Percentiles rank a stretch among this genome's conserved stretches.
These are phyloP conservation scores for Alca torda DNA, from an alignment of 2,797 vertebrate species.

Conservation along the genomic window DNA sequence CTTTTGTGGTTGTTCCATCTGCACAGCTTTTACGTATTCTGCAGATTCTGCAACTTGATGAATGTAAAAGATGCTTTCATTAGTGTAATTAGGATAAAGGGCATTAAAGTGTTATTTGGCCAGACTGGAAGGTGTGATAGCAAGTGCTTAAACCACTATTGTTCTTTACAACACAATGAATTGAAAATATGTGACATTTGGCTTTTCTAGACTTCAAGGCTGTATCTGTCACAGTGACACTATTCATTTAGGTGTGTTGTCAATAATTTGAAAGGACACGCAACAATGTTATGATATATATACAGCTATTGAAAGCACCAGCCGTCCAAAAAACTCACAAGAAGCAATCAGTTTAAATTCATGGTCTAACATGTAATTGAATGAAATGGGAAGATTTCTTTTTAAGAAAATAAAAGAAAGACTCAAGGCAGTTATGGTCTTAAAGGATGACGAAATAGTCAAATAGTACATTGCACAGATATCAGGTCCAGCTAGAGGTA, in stretches of 20 bases:
- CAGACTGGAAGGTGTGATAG: not conserved
- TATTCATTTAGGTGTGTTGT: not conserved
- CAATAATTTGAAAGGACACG: not conserved
- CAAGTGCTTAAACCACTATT: not conserved
- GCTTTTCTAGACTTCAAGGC: not conserved
- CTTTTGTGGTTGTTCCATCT: not conserved
- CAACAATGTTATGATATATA: not conserved
- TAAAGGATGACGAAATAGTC: not conserved
- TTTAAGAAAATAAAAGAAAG: not conserved
- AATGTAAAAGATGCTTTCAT: not conserved
- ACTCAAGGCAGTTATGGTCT: not conserved
- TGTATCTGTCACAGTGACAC: not conserved
- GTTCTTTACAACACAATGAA: not conserved
- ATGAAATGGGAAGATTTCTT: not conserved
- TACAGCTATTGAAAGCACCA: not conserved
- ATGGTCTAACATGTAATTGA: not conserved
- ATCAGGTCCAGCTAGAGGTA: not conserved
- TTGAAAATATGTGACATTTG: not conserved
- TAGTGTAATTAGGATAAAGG: not conserved
- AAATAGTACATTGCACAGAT: not conserved
- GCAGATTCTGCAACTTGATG: not conserved
- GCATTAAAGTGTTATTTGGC: not conserved
- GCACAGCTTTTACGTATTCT: not conserved
- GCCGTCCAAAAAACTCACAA: not conserved
- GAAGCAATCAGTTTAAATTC: not conserved